These are phyloP conservation scores for Carposina sasakii DNA, from an alignment of 1,140 invertebrate species.

Conservation along the genomic window DNA sequence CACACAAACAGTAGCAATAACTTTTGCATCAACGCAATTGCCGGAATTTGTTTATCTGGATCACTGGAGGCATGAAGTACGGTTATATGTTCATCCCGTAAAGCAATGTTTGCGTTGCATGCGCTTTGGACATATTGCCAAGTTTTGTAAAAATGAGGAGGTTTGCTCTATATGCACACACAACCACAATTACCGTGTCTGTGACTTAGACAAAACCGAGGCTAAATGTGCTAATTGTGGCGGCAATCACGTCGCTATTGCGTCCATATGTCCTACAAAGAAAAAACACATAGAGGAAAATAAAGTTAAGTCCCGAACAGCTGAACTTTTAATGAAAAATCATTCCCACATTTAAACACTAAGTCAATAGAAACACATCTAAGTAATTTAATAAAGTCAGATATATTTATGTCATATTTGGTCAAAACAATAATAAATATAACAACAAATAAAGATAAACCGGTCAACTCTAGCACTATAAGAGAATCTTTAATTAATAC, in stretches of 20 bases:
- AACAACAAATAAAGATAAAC: background rate
- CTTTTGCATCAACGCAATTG: background rate
- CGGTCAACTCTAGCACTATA: background rate
- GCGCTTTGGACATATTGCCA: constrained; percentile 25
- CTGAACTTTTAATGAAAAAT: constrained; percentile 11
- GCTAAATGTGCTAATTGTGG: constrained; percentile 18
- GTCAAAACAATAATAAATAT: background rate
- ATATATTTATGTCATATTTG: background rate
- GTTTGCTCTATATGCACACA: constrained; percentile 21
- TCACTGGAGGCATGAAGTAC: constrained; percentile 10
- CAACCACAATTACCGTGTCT: constrained; percentile 19
- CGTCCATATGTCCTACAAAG: constrained; percentile 14
- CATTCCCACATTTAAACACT: constrained; percentile 3
- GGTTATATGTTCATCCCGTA: constrained; percentile 24
- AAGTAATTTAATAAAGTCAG: background rate
- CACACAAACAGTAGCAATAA: constrained; percentile 1
- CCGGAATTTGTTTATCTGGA: background rate
- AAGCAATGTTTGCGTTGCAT: constrained; percentile 27
- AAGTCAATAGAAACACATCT: background rate
- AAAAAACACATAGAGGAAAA: constrained; percentile 22
- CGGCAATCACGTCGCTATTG: constrained; percentile 22
- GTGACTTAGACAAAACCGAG: constrained; percentile 1
- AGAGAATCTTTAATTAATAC: background rate
- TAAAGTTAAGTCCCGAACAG: constrained; percentile 10
- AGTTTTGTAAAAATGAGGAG: constrained; percentile 25